Evolutionary conservation across 2,797 vertebrate species (phyloP), one percentile per base, ranked within the genome.

Genomic region (Pachyuromys duprasi): DNA sequence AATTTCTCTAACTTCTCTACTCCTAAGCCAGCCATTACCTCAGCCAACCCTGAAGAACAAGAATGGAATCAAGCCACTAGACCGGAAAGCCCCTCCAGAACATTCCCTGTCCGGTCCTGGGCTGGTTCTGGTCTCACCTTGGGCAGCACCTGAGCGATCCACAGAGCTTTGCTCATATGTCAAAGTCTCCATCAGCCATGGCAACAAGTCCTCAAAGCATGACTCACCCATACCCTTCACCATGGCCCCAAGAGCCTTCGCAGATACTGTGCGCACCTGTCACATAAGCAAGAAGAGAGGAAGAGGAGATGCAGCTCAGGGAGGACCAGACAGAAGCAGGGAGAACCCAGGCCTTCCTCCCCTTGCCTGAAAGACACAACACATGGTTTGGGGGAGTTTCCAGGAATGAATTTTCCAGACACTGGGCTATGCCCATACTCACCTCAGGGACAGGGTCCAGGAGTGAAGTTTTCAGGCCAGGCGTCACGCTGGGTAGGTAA

Each of bases 181-280:
- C 98, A 99, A 97, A 0, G 99, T 99, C 98, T 99, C 99, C 99
- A 99, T 99, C 91, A 99, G 98, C 99, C 99, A 99, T 0, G 99
- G 99, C 97, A 99, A 97, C 97, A 99, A 98, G 98, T 99, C 99
- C 69, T 99, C 99, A 62, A 99, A 99, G 98, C 99, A 99, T 0
- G 99, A 99, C 80, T 99, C 99, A 1, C 99, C 99, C 99, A 99
- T 99, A 4, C 99, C 99, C 97, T 99, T 99, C 98, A 99, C 99
- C 99, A 99, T 99, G 97, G 99, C 99, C 5, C 99, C 99, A 95
- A 99, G 98, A 0, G 99, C 99, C 98, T 99, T 99, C 3, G 99
- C 99, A 2, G 99, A 99, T 20, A 99, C 99, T 0, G 99, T 99
- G 8, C 99, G 99, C 3, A 99, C 99, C 99, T 99, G 97, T 22